Percentiles rank a stretch among this genome's conserved stretches.
These are phyloP conservation scores for Clostera curtula DNA, from an alignment of 2,888 invertebrate species.

Conservation along the genomic window DNA sequence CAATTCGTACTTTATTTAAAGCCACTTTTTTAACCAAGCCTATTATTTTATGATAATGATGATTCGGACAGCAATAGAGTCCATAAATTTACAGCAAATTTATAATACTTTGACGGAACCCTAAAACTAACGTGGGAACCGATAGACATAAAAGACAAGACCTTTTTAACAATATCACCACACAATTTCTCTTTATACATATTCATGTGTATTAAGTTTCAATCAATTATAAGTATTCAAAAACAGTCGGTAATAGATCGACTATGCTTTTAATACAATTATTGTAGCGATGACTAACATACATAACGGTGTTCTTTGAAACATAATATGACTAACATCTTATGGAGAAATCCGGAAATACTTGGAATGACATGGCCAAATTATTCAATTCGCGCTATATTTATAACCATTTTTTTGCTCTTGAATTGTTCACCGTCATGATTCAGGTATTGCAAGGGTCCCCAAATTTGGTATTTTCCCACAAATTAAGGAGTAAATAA, in stretches of 20 bases:
- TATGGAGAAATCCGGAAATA: slow-evolving; percentile 23
- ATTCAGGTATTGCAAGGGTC: no score
- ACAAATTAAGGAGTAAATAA: no score
- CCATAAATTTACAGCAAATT: no score
- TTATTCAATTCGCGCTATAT: slow-evolving; percentile 10
- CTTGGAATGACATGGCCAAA: slow-evolving; percentile 19
- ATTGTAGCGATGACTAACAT: slow-evolving; percentile 22
- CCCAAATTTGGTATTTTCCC: no score
- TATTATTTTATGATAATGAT: no score
- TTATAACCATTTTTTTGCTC: no score
- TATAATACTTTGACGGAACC: no score
- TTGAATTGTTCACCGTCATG: no score
- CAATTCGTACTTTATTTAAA: no score
- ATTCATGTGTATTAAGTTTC: slow-evolving; percentile 39
- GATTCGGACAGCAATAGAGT: no score
- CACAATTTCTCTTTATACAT: slow-evolving; percentile 48
- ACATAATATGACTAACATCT: slow-evolving; percentile 22
- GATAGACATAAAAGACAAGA: slow-evolving; percentile 59
- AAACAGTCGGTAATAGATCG: slow-evolving; percentile 13
- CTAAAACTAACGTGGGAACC: slow-evolving; percentile 72
- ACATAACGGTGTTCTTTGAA: slow-evolving; percentile 17
- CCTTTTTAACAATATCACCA: slow-evolving; percentile 44
- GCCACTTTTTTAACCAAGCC: no score
- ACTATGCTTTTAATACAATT: slow-evolving; percentile 9
- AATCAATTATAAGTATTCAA: slow-evolving; percentile 18